phyloP scores from a whole-genome alignment of 2,113 vertebrate species.

The Nymphicus hollandicus region DNA sequence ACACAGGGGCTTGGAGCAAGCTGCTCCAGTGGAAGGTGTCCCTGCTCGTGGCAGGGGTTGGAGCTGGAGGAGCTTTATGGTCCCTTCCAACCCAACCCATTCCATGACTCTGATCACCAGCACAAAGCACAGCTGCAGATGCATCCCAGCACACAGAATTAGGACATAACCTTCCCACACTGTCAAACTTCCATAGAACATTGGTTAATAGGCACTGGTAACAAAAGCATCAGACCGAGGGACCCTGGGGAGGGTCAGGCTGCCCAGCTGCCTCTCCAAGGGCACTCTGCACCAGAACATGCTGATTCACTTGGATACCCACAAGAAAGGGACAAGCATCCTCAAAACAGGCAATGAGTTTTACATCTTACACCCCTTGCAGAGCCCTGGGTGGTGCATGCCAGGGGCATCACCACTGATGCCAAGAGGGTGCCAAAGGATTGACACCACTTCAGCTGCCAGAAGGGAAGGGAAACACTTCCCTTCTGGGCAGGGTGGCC shows the following conservation, averaged over 20 bases:
- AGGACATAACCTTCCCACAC: neutral
- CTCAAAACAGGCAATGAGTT: neutral
- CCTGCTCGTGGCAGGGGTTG: neutral
- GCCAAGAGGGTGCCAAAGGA: neutral
- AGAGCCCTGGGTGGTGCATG: neutral
- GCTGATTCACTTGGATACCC: neutral
- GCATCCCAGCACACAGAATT: neutral
- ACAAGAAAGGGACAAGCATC: neutral
- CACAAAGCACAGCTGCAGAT: accelerated
- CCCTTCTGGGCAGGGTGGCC: neutral
- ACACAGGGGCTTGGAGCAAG: neutral
- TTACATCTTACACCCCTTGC: neutral
- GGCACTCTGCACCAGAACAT: accelerated
- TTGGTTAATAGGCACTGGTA: neutral
- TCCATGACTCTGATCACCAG: neutral
- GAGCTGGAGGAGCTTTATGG: neutral
- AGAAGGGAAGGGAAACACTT: neutral
- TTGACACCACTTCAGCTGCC: neutral
- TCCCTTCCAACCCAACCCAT: neutral
- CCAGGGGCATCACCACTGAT: accelerated
- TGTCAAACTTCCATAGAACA: neutral
- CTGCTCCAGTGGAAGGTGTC: neutral
- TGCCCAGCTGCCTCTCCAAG: neutral
- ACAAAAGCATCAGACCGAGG: neutral
- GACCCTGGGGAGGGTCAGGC: accelerated